A percentile compares a stretch with the other conserved stretches of the same genome.
Evolutionary conservation across 2,888 invertebrate genomes (phyloP).

Genomic region (Alentia gelatinosa): DNA sequence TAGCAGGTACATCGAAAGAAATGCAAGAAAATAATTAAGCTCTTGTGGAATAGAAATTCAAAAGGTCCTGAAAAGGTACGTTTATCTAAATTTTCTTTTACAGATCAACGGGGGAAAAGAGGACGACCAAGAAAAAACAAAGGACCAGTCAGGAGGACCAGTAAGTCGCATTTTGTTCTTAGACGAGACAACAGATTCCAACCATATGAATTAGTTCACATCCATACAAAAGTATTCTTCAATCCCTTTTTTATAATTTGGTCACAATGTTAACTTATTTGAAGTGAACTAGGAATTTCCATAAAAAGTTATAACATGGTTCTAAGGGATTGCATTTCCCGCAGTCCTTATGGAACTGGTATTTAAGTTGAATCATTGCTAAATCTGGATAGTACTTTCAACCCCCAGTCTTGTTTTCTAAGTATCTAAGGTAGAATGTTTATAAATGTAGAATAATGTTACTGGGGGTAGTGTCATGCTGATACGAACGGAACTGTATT

Average conservation of each 20-base stretch:
- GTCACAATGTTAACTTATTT: background rate
- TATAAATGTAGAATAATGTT: too few relatives aligned
- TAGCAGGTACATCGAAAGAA: background rate
- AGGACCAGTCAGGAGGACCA: background rate
- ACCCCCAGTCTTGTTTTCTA: too few relatives aligned
- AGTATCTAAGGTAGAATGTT: too few relatives aligned
- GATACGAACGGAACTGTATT: too few relatives aligned
- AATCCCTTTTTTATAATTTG: background rate
- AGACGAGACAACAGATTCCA: background rate
- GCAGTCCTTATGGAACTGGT: too few relatives aligned
- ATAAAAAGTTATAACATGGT: too few relatives aligned
- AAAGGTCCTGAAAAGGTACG: background rate
- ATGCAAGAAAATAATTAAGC: background rate
- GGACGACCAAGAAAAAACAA: background rate
- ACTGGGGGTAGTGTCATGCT: too few relatives aligned
- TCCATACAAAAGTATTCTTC: background rate
- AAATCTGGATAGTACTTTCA: too few relatives aligned
- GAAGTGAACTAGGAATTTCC: background rate
- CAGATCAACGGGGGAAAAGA: background rate
- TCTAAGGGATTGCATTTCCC: too few relatives aligned
- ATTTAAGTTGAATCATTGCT: too few relatives aligned
- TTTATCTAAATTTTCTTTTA: background rate
- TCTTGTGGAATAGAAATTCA: background rate
- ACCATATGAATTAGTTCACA: background rate
- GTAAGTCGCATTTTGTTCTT: background rate